Percentiles rank a stretch among this genome's conserved stretches.
These are phyloP conservation scores for Actinia equina DNA, from an alignment of 64 coral and sea anemone genomes.

Conservation along the genomic window DNA sequence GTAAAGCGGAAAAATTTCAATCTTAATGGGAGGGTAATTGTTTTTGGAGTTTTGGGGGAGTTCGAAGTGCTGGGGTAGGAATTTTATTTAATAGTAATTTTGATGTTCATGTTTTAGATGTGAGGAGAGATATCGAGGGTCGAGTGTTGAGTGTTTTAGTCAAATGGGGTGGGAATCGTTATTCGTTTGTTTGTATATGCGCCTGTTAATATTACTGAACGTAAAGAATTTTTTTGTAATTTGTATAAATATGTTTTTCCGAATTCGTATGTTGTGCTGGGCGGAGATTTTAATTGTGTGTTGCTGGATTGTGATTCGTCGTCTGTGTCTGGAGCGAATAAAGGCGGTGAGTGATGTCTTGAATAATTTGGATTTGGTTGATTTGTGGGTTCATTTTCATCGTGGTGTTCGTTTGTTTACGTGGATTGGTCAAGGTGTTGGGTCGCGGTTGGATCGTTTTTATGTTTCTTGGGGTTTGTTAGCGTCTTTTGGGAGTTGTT, in stretches of 20 bases:
- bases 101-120: neutral
- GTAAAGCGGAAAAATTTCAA: neutral
- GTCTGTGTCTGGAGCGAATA: no score
- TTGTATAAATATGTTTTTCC: neutral
- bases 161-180: neutral
- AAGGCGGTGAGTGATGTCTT: neutral
- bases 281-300: no score
- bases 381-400: no score
- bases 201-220: neutral
- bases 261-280: neutral
- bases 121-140: neutral
- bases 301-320: no score
- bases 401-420: neutral
- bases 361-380: neutral
- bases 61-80: neutral
- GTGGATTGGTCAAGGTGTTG: neutral
- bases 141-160: neutral
- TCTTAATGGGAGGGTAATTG: neutral
- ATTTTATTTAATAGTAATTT: no score
- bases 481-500: no score
- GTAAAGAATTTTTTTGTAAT: neutral
- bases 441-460: slow-evolving; percentile 29
- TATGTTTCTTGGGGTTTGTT: slow-evolving; percentile 31
- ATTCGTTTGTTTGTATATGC: neutral
- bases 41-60: neutral